Evolutionary conservation across 2,113 vertebrate species (phyloP), one percentile per base, ranked within the genome.

Genomic region (Martes martes): DNA sequence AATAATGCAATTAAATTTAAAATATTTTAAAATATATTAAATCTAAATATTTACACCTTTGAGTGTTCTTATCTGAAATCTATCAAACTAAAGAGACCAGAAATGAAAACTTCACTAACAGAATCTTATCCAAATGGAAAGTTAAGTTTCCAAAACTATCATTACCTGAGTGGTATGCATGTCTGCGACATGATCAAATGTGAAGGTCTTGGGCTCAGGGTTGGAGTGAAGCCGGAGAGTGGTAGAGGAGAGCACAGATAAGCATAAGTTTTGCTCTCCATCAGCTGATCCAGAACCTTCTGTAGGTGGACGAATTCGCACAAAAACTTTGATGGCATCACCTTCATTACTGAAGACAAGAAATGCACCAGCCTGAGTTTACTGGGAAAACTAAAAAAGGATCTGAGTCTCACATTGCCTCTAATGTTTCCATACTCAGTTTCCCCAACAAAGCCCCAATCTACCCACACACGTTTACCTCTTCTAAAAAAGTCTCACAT

Each of bases 141-240:
- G 45, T 19, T 21, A n/a, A 55, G 42, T 65, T 82, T 67, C 36
- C 39, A 47, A 36, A 79, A 16, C 19, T 8, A n/a, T 28, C 73
- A n/a, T 98, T 98, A 99, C 99, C 99, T 99, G 99, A 74, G 99
- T 99, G n/a, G 99, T 99, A 89, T 99, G 98, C 98, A 99, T 99
- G 97, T 99, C 99, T 45, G 99, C 99, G 28, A 99, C 99, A 98
- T 99, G 99, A 97, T 99, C 99, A 67, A 99, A 99, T 1, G 99
- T 99, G 98, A 99, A 99, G 61, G 98, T 99, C 86, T 99, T 99
- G 8, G 99, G 99, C 91, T 99, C 99, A 18, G 99, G 99, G 96
- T 99, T 99, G 0, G 99, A 99, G 78, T 99, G 99, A 73, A 99
- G 98, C 55, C 99, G 99, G 82, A 99, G 98, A 76, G 99, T 99